Conservation (phyloP, 1,140 invertebrate genomes). For the Archegozetes longisetosus region DNA sequence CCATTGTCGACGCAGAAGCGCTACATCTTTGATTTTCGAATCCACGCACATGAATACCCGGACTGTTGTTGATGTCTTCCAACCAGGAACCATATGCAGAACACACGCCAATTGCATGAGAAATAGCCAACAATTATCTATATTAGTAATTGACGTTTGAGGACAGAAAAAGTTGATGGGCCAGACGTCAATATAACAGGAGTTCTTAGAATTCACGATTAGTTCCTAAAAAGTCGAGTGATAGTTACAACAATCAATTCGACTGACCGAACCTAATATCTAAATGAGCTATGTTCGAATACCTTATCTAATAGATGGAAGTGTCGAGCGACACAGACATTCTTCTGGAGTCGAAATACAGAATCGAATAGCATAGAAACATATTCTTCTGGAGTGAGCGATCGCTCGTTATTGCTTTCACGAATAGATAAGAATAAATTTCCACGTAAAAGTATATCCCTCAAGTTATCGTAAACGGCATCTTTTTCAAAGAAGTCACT, state of each 20-base stretch:
- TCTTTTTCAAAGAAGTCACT: constrained; percentile 49
- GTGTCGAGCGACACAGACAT: constrained; percentile 79
- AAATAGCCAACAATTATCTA: constrained; percentile 68
- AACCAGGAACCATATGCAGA: constrained; percentile 59
- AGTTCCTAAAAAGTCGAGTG: constrained; percentile 11
- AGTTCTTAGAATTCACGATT: constrained; percentile 31
- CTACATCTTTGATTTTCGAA: constrained; percentile 30
- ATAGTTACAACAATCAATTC: too few species aligned
- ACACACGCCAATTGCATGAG: constrained; percentile 94
- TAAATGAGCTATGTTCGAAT: constrained; percentile 20
- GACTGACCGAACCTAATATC: too few species aligned
- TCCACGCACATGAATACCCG: constrained; percentile 59
- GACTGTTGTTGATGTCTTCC: constrained; percentile 61
- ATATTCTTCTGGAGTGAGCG: constrained; percentile 46
- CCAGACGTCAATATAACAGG: constrained; percentile 90
- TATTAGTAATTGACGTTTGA: constrained; percentile 47
- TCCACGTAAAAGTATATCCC: constrained; percentile 19
- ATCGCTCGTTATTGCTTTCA: constrained; percentile 23
- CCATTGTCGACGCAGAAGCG: constrained; percentile 33
- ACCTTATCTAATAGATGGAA: constrained; percentile 59
- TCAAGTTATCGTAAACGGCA: constrained; percentile 17
- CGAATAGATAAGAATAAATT: constrained; percentile 25
- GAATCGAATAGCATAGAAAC: constrained; percentile 59
- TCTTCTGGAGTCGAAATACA: constrained; percentile 86
- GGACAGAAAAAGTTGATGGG: constrained; percentile 73